These are phyloP conservation scores for Scophthalmus maximus DNA, from an alignment of 2,113 vertebrate species.

Conservation along the genomic window DNA sequence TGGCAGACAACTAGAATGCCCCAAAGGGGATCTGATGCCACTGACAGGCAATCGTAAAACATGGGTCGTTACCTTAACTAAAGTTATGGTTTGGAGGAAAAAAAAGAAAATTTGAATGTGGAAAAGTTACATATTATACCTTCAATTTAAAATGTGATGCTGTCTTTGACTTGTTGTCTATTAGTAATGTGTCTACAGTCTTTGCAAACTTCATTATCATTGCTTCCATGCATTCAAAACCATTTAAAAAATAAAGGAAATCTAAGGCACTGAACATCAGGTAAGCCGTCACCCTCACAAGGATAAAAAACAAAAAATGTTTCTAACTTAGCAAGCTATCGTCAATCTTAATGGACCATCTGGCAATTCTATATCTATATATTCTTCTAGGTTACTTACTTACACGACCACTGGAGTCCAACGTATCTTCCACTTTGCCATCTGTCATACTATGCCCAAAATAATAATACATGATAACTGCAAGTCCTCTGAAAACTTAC, in stretches of 20 bases:
- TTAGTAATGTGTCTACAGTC: no score
- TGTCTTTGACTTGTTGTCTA: no score
- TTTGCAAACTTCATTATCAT: no score
- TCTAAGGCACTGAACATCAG: background rate
- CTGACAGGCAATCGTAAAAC: no score
- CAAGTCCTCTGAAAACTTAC: conserved; percentile 63
- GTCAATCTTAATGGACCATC: background rate
- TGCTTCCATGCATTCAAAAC: no score
- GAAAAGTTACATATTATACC: no score
- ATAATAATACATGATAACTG: background rate
- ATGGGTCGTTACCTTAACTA: no score
- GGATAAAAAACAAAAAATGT: background rate
- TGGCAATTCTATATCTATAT: conserved; percentile 10
- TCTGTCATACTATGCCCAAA: conserved; percentile 4
- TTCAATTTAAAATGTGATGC: no score
- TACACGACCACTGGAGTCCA: background rate
- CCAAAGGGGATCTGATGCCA: background rate
- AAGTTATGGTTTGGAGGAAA: no score
- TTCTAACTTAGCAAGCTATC: background rate
- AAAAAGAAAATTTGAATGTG: no score
- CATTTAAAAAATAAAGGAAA: no score
- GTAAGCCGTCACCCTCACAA: no score
- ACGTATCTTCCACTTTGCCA: background rate
- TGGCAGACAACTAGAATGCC: background rate
- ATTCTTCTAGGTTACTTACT: background rate